A percentile compares a stretch with the other conserved stretches of the same genome.
These are phyloP conservation scores for Amyelois transitella DNA, from an alignment of 1,140 invertebrate species.

Conservation along the genomic window DNA sequence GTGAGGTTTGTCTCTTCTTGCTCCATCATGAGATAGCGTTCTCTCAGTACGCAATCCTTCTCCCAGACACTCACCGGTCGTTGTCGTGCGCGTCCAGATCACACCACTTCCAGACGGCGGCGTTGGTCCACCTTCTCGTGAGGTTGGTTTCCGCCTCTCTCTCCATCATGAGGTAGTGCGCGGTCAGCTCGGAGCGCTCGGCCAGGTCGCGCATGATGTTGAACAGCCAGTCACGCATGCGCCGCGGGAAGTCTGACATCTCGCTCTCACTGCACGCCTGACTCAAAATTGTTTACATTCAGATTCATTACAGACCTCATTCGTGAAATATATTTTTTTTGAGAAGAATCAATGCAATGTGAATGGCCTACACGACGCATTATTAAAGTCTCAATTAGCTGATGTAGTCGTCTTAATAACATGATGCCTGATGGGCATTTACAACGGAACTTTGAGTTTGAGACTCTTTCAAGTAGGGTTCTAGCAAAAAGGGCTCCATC, in stretches of 20 bases:
- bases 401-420: too few species aligned
- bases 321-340: too few species aligned
- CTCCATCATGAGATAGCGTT: constrained; percentile 90
- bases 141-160: constrained; percentile 90
- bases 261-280: constrained; percentile 87
- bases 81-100: constrained; percentile 92
- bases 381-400: too few species aligned
- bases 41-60: constrained; percentile 89
- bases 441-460: too few species aligned
- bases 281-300: too few species aligned
- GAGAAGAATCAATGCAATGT: too few species aligned
- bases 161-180: constrained; percentile 90
- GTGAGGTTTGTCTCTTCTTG: constrained; percentile 89
- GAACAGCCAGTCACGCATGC: constrained; percentile 98
- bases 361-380: too few species aligned
- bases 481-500: too few species aligned
- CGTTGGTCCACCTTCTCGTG: constrained; percentile 89
- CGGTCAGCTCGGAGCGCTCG: constrained; percentile 89
- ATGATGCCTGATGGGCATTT: too few species aligned
- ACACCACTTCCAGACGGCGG: constrained; percentile 98
- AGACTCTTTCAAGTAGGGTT: too few species aligned
- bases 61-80: constrained; percentile 84
- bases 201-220: constrained; percentile 96
- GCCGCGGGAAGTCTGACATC: constrained; percentile 91
- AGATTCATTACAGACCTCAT: too few species aligned